These are phyloP conservation scores for Acrossocheilus fasciatus DNA, from an alignment of 2,797 vertebrate species.

Conservation along the genomic window DNA sequence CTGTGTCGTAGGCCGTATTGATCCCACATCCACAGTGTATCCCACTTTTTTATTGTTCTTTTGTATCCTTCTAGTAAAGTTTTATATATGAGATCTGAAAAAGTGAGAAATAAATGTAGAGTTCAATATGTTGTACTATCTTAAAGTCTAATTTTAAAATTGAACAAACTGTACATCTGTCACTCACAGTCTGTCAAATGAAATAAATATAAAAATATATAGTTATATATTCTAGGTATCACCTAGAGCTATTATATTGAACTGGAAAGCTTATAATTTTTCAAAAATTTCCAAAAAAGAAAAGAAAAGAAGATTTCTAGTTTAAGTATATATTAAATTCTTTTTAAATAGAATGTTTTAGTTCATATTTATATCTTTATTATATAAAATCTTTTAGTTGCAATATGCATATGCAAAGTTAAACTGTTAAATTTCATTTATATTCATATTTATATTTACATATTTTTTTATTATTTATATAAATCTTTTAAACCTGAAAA, in stretches of 20 bases:
- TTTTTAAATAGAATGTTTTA: too few relatives aligned
- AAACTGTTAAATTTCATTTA: too few relatives aligned
- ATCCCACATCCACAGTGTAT: not conserved
- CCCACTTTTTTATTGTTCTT: not conserved
- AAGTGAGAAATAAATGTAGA: not conserved
- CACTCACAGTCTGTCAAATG: not conserved
- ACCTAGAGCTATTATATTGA: not conserved
- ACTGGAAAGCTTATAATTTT: not conserved
- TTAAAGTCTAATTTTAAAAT: not conserved
- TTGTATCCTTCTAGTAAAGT: not conserved
- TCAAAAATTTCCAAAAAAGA: too few relatives aligned
- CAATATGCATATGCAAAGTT: too few relatives aligned
- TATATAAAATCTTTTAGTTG: too few relatives aligned
- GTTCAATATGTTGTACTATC: not conserved
- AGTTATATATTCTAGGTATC: not conserved
- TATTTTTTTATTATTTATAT: too few relatives aligned
- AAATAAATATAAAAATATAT: not conserved
- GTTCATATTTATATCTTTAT: too few relatives aligned
- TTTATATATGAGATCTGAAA: not conserved
- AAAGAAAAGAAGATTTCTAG: too few relatives aligned
- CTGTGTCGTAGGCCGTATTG: slow-evolving; percentile 13
- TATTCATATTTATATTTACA: too few relatives aligned
- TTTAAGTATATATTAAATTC: too few relatives aligned
- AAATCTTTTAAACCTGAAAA: too few relatives aligned
- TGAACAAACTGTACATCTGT: not conserved